These are phyloP conservation scores for Branchipolynoe longqiensis DNA, from an alignment of 2,888 invertebrate genomes.

Conservation along the genomic window DNA sequence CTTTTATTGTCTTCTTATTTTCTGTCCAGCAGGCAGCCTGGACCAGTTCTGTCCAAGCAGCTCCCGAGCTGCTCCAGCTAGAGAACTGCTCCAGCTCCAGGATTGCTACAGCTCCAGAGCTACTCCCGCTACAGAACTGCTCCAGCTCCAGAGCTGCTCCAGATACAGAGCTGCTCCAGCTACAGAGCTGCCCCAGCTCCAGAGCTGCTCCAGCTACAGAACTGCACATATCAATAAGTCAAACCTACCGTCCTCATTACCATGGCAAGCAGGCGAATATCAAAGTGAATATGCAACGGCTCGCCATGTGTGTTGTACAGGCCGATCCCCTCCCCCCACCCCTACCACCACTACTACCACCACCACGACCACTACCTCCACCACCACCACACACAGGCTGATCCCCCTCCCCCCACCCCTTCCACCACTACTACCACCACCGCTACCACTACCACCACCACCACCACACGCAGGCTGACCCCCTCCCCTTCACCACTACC, in stretches of 20 bases:
- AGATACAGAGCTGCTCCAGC: not conserved
- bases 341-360: not conserved
- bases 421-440: too few relatives aligned
- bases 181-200: conserved; percentile 29
- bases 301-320: not conserved
- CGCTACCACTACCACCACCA: not conserved
- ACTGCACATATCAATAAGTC: conserved; percentile 9
- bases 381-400: not conserved
- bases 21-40: too few relatives aligned
- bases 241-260: not conserved
- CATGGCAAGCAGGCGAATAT: not conserved
- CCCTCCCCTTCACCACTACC: too few relatives aligned
- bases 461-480: not conserved
- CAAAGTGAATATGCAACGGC: conserved; percentile 27
- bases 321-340: not conserved
- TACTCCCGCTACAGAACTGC: too few relatives aligned
- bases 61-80: too few relatives aligned
- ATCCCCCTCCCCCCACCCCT: not conserved
- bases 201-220: not conserved
- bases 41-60: too few relatives aligned
- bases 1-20: too few relatives aligned
- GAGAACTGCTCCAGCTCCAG: too few relatives aligned
- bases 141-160: too few relatives aligned
- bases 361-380: not conserved
- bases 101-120: too few relatives aligned